Base-by-base conservation (phyloP, 2,888 invertebrate species). In the Calameuta filiformis region DNA sequence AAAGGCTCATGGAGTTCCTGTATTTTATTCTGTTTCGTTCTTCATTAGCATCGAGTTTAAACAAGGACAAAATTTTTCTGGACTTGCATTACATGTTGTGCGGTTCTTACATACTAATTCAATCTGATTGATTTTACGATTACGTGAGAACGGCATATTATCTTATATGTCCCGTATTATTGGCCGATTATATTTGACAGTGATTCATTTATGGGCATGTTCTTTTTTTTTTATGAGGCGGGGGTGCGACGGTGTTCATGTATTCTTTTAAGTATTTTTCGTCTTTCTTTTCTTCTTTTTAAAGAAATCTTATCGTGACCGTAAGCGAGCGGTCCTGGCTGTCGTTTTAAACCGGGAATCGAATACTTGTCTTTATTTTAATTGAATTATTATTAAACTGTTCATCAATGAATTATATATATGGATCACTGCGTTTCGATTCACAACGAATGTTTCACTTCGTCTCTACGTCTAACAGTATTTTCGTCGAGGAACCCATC, bases 11-110 rank as follows among this genome's bases (percentile, higher is more conserved):
- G 23, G 56, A 56, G 23, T 56, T 56, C 23, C 56, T 56, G 56
- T 23, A 9, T 9, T 56, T 56, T 11, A 84, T 84, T 84, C 83
- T 86, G 81, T 86, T 83, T 80, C 76, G 81, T 76, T 82, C 81
- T 23, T 56, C 23, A 2, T 56, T 56, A 23, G 77, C 79, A 83
- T 76, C 80, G 82, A 82, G 80, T 23, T 56, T 15, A 23, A 23
- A 9, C 23, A 23, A 56, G 6, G 9, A 0, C 1, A 56, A 23
- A 56, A 56, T 56, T 56, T 0, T 56, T 56, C 23, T 56, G 23
- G 9, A 56, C 56, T 23, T 56, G 56, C 9, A 23, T 23, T 56
- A 56, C 23, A 9, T 15, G 15, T 40, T 40, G 6, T 40, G 15
- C 40, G 2, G 9, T 56, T 56, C 23, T 23, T 56, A 56, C 56